Base-by-base conservation (phyloP, 2,113 vertebrate species). In the Pomatorhinus ruficollis region DNA sequence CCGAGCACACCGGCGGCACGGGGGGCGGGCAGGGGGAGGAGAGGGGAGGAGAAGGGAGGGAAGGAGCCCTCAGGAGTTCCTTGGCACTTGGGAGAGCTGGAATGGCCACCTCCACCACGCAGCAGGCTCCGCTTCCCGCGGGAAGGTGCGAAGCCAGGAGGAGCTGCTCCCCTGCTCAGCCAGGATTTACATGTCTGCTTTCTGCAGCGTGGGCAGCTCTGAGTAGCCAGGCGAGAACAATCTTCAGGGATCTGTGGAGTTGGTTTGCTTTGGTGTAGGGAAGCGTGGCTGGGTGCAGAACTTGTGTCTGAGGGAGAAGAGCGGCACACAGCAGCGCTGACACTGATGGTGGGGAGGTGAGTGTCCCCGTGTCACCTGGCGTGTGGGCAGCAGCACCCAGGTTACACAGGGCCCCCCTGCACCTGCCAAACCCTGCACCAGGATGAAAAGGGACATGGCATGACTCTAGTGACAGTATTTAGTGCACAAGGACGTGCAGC, bases 331-430 rank as follows among this genome's bases (percentile, higher is more conserved):
- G 49, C 42, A 31, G 54, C 0, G 0, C 39, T 6, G 17, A 2
- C 24, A 12, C 45, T 1, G 22, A 2, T 31, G 69, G 19, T 2
- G 2, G n/a, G 35, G 28, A 40, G 21, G 22, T 15, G 52, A 12
- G 30, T 5, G 2, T 42, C 65, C 39, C 44, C 1, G 0, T 0
- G 0, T 53, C 39, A 44, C 30, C 7, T 18, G 10, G 31, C 0
- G 0, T 7, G n/a, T 23, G 49, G 68, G 45, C 80, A 42, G 54
- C 56, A 49, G 57, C 30, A 6, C 33, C 21, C 1, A 0, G 7
- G 11, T 44, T 30, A 27, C 37, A 13, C 27, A 2, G 0, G 2
- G 35, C 7, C 4, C 30, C 35, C 1, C 1, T 6, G 24, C 3
- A 3, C 45, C 23, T 59, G 39, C 56, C 39, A 21, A 5, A 28